Percentiles rank a stretch among this genome's conserved stretches.
phyloP scores from a whole-genome alignment of 2,797 vertebrate genomes.

The Malacoraja senta region DNA sequence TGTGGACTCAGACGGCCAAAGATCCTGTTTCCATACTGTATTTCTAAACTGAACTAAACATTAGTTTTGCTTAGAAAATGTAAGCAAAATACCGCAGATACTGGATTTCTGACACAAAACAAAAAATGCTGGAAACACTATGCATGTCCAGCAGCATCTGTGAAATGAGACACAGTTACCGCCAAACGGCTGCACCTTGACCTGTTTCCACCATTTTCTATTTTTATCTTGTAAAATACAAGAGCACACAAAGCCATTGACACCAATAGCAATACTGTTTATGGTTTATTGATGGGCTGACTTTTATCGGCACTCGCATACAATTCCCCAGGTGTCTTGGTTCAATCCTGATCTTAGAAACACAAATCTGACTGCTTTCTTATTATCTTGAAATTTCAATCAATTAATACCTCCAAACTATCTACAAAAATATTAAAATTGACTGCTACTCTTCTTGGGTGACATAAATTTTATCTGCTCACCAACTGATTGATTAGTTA shows the following conservation, averaged over 20 bases:
- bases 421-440: neutral
- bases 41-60: too few relatives aligned
- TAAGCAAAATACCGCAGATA: too few relatives aligned
- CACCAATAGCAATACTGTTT: neutral
- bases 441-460: neutral
- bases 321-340: neutral
- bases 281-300: neutral
- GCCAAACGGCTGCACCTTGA: too few relatives aligned
- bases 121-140: too few relatives aligned
- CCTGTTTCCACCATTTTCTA: too few relatives aligned
- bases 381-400: neutral
- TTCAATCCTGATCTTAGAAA: neutral
- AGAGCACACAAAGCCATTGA: neutral
- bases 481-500: neutral
- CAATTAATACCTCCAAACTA: neutral
- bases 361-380: neutral
- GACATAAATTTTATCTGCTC: neutral
- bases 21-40: too few relatives aligned
- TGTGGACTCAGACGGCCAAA: too few relatives aligned
- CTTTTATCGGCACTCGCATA: neutral
- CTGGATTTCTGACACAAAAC: too few relatives aligned
- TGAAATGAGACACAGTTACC: too few relatives aligned
- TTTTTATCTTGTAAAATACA: neutral
- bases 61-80: too few relatives aligned
- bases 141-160: too few relatives aligned